A percentile compares a stretch with the other conserved stretches of the same genome.
These are phyloP conservation scores for Porites lutea DNA, from an alignment of 64 coral and sea anemone species.

Conservation along the genomic window DNA sequence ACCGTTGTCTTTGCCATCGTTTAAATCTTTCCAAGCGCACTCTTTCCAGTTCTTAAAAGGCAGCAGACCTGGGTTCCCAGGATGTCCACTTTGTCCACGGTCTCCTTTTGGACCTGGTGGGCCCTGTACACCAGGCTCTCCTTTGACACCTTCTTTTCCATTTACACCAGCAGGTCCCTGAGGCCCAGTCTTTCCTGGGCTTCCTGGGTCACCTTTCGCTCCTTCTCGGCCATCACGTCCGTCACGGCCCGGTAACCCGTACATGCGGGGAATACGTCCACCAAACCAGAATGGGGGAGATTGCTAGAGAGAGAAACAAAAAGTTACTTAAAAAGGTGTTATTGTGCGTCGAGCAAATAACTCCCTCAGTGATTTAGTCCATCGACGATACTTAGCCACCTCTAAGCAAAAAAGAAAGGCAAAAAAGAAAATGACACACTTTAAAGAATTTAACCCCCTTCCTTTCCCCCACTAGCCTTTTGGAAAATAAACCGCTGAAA, in stretches of 20 bases:
- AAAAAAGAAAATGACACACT: no score
- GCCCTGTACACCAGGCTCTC: constrained; percentile 2
- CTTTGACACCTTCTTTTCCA: neutral
- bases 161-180: neutral
- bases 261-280: neutral
- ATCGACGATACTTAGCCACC: no score
- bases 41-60: constrained; percentile 26
- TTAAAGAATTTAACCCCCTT: no score
- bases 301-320: neutral
- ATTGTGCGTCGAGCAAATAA: no score
- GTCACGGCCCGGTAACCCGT: neutral
- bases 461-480: no score
- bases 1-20: constrained; percentile 13
- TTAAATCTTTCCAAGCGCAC: neutral
- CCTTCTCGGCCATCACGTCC: neutral
- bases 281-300: no score
- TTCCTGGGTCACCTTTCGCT: neutral
- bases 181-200: neutral
- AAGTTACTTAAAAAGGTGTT: no score
- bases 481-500: no score
- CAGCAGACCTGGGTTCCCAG: neutral
- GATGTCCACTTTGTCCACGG: neutral
- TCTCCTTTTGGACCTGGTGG: neutral
- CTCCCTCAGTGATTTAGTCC: no score
- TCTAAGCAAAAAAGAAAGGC: no score